Evolutionary conservation across 2,113 vertebrate species (phyloP).

Genomic region (Podiceps cristatus): DNA sequence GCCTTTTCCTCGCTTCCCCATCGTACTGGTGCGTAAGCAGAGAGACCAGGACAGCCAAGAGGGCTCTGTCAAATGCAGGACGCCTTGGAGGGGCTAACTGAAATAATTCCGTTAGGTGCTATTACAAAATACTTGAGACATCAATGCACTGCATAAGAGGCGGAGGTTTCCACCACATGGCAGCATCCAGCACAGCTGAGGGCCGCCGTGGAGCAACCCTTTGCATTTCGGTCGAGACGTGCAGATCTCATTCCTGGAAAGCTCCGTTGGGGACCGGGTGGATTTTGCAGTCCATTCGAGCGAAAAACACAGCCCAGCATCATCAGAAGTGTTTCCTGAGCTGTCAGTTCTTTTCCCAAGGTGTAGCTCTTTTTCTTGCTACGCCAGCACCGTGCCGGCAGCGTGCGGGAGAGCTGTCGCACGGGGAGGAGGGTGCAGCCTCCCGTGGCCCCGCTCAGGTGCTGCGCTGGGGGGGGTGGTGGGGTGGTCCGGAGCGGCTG

Average conservation of each 20-base stretch:
- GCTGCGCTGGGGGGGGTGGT: neutral
- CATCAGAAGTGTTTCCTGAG: neutral
- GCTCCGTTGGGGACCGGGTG: neutral
- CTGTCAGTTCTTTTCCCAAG: too few species aligned
- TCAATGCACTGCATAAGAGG: rapidly evolving
- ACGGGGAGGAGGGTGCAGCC: neutral
- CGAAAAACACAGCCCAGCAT: neutral
- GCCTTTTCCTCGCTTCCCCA: rapidly evolving
- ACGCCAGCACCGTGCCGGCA: rapidly evolving
- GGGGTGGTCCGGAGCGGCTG: rapidly evolving
- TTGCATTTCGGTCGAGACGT: neutral
- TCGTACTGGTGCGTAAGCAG: neutral
- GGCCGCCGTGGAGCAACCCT: rapidly evolving
- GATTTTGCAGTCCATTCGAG: neutral
- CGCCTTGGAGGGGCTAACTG: rapidly evolving
- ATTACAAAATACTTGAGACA: neutral
- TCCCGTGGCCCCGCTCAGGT: rapidly evolving
- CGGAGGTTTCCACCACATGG: neutral
- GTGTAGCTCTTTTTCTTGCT: rapidly evolving
- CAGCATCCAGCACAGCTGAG: rapidly evolving
- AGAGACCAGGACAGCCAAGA: neutral
- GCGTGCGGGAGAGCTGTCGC: rapidly evolving
- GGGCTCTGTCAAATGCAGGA: too few species aligned
- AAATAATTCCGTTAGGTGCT: neutral
- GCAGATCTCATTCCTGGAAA: neutral